These are phyloP conservation scores for Eulithis testata DNA, from an alignment of 2,888 invertebrate genomes.

Conservation along the genomic window DNA sequence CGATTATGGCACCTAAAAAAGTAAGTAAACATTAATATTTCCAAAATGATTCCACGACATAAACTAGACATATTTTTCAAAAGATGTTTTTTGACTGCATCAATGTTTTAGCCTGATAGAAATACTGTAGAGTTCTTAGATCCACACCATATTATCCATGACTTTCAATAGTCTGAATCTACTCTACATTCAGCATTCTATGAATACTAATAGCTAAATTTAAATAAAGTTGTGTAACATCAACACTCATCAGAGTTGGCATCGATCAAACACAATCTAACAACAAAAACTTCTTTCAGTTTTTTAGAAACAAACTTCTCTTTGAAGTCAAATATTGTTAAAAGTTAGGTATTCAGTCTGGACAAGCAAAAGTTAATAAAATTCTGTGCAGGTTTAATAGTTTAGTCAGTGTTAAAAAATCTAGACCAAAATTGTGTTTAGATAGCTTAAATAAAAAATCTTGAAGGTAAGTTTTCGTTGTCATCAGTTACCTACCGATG, in stretches of 20 bases:
- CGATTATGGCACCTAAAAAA: constrained; percentile 76
- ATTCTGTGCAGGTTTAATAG: neutral
- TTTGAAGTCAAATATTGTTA: neutral
- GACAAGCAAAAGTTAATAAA: neutral
- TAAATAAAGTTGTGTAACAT: constrained; percentile 36
- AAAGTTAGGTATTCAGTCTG: neutral
- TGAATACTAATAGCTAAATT: constrained; percentile 26
- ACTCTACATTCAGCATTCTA: constrained; percentile 12
- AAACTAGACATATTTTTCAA: constrained; percentile 5
- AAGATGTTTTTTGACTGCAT: constrained; percentile 24
- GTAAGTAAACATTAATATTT: constrained; percentile 51
- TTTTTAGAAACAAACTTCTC: constrained; percentile 21
- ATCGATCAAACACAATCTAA: constrained; percentile 40
- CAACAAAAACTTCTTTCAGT: constrained; percentile 12
- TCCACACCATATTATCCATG: neutral
- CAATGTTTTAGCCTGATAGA: neutral
- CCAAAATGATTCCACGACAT: constrained; percentile 1
- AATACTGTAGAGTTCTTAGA: constrained; percentile 7
- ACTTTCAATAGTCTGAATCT: constrained; percentile 5
- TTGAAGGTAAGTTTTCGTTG: constrained; percentile 28
- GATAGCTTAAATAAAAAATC: constrained; percentile 11
- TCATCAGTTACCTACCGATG: neutral
- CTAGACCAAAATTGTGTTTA: neutral
- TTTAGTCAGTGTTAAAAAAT: neutral
- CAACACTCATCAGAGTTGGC: constrained; percentile 16